These are phyloP conservation scores for Oscheius sp. DNA, from an alignment of 2,888 invertebrate species.

Conservation along the genomic window DNA sequence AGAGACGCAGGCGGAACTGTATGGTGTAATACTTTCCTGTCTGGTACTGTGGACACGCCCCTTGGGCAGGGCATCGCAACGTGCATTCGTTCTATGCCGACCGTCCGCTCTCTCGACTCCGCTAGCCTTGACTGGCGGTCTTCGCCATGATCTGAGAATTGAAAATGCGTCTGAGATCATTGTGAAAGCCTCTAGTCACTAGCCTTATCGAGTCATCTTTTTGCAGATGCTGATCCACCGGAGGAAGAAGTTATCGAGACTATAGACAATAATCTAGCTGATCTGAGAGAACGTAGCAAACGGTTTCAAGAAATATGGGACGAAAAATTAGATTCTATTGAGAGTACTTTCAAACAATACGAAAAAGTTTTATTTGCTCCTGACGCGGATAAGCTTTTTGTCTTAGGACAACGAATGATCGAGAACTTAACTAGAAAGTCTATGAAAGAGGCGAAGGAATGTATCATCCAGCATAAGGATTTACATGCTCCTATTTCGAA, in stretches of 20 bases:
- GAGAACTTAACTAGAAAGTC: not conserved
- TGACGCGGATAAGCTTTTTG: constrained; percentile 9
- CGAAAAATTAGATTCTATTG: not conserved
- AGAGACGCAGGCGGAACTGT: constrained; percentile 30
- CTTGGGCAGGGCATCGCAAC: constrained; percentile 19
- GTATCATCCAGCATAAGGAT: constrained; percentile 76
- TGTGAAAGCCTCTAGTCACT: constrained; percentile 61
- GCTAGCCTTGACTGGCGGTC: constrained; percentile 46
- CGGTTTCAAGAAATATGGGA: constrained; percentile 20
- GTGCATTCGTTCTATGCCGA: constrained; percentile 18
- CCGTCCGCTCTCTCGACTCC: constrained; percentile 20
- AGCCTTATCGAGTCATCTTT: not conserved
- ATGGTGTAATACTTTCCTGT: constrained; percentile 24
- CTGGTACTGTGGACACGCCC: constrained; percentile 31
- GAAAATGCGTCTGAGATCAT: constrained; percentile 59
- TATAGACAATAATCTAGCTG: not conserved
- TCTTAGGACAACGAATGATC: constrained; percentile 8
- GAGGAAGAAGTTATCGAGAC: not conserved
- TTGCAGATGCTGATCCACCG: not conserved
- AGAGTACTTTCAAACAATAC: constrained; percentile 7
- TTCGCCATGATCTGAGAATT: constrained; percentile 57
- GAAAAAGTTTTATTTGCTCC: constrained; percentile 5
- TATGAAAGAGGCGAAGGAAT: constrained; percentile 29
- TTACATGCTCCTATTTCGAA: constrained; percentile 85
- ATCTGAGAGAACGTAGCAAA: not conserved